Base-by-base conservation (phyloP, 2,797 vertebrate species). In the Amblyopsis hoosieri region DNA sequence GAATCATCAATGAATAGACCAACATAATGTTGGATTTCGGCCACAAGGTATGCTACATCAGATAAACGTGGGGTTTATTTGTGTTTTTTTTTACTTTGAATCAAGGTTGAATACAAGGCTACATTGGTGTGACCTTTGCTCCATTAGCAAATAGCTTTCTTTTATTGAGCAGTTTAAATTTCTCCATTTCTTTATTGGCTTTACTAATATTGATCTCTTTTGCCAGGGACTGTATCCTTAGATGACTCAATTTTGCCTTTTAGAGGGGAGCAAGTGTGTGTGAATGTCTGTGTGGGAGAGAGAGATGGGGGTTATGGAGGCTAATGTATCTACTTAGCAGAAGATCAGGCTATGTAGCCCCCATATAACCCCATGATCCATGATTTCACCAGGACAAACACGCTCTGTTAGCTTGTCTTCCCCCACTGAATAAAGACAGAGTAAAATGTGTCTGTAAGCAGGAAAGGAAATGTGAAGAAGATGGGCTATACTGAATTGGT, bases 271-370 rank as follows among this genome's bases (percentile, higher is more conserved):
- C 49, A 23, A 8, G 45, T 59, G 45, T 60, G 65, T 73, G 74
- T 33, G 58, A 51, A 48, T 63, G 3, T 73, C 33, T 42, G 37
- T 54, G 68, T 61, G 48, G 33, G 47, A 14, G 31, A 63, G 53
- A 45, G 1, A 23, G 49, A 12, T 8, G 12, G 66, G 75, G 77
- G 83, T 85, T 81, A 61, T 60, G 66, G 55, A 51, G 74, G 67
- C 75, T 83, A 84, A 84, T 88, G 71, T 85, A 78, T 84, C 67
- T 79, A 73, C 75, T 79, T 81, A 81, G 73, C 74, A 54, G 31
- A 69, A 82, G 72, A 84, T 78, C 76, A 81, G 58, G 69, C 67
- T 79, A 48, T 47, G 57, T 64, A 55, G 65, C 65, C 54, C 57
- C 81, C 55, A 72, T 66, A 61, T 74, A 80, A 85, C 86, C 79